Evolutionary conservation across 2,797 vertebrate genomes (phyloP).

Genomic region (Tapirus indicus): DNA sequence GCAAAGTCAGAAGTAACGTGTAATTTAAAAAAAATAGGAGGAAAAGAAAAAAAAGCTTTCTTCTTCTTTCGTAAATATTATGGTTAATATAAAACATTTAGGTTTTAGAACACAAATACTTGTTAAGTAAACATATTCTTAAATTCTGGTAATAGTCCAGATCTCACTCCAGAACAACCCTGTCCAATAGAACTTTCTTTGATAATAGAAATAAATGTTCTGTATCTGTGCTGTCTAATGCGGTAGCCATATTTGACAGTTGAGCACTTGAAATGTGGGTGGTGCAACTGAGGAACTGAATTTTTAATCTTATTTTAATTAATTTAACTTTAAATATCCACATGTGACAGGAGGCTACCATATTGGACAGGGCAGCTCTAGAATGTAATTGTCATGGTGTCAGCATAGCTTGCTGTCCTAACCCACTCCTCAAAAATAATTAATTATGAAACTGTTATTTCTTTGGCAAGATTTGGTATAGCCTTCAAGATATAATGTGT

Average conservation of each 20-base stretch:
- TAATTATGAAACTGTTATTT: slow-evolving; percentile 39
- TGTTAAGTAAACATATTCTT: background rate
- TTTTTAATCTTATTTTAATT: slow-evolving; percentile 47
- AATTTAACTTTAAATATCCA: slow-evolving; percentile 30
- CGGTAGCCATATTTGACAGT: background rate
- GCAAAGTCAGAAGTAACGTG: slow-evolving; percentile 45
- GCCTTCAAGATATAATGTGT: background rate
- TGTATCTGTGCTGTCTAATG: background rate
- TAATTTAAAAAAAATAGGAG: background rate
- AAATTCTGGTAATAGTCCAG: slow-evolving; percentile 35
- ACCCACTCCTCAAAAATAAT: background rate
- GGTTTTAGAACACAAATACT: slow-evolving; percentile 12
- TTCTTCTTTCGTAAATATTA: background rate
- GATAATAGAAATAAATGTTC: background rate
- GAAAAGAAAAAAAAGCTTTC: slow-evolving; percentile 6
- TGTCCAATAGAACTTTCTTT: background rate
- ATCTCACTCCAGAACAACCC: background rate
- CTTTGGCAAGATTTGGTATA: background rate
- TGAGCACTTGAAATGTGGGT: slow-evolving; percentile 37
- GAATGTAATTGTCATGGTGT: background rate
- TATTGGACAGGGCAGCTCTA: background rate
- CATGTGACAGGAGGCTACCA: background rate
- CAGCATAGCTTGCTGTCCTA: background rate
- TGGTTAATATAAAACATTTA: slow-evolving; percentile 16
- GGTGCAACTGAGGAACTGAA: slow-evolving; percentile 17